phyloP scores from a whole-genome alignment of 64 coral and sea anemone species.

The Pachyseris speciosa region DNA sequence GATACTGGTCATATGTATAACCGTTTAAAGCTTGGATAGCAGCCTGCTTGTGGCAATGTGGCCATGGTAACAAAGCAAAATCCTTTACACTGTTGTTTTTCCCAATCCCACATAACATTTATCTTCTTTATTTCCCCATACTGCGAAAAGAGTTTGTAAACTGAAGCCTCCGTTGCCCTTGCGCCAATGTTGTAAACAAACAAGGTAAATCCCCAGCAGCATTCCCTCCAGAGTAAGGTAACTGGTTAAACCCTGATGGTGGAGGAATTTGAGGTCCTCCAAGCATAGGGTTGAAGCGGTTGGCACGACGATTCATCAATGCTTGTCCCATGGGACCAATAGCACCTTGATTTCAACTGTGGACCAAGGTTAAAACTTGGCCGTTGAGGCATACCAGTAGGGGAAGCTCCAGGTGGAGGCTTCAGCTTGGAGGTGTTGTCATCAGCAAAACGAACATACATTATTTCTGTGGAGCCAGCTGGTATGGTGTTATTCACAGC shows the following conservation, averaged over 20 bases:
- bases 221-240: background rate
- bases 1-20: conserved; percentile 54
- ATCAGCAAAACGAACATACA: conserved; percentile 83
- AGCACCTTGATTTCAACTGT: conserved; percentile 37
- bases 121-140: conserved; percentile 80
- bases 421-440: conserved; percentile 72
- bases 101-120: conserved; percentile 92
- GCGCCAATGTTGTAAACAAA: conserved; percentile 89
- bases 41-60: conserved; percentile 44
- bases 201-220: conserved; percentile 37
- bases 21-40: conserved; percentile 77
- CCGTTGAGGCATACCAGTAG: background rate
- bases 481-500: conserved; percentile 71
- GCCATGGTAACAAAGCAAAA: conserved; percentile 96
- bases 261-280: conserved; percentile 25
- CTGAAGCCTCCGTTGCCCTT: conserved; percentile 59
- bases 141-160: conserved; percentile 68
- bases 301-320: conserved; percentile 73
- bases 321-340: conserved; percentile 70
- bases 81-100: conserved; percentile 78
- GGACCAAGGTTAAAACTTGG: conserved; percentile 37
- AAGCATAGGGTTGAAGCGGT: conserved; percentile 81
- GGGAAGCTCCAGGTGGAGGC: conserved; percentile 2
- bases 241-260: conserved; percentile 9
- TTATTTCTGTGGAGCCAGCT: conserved; percentile 54